Conservation (phyloP, 2,888 invertebrate species). For the Troides helena region DNA sequence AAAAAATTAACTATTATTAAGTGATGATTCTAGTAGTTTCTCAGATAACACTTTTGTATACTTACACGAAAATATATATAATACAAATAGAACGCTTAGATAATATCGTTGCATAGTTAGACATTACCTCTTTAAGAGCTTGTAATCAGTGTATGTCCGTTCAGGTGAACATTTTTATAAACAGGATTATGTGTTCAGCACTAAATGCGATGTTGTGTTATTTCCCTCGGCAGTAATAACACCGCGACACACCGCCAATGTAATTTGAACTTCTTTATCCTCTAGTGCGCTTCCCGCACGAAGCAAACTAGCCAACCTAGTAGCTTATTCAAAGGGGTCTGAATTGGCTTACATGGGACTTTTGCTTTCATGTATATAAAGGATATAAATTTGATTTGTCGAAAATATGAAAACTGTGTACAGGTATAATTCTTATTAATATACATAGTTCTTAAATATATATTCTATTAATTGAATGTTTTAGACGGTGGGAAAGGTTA, state of each 20-base stretch:
- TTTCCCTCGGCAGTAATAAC: conserved; percentile 72
- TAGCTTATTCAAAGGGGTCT: conserved; percentile 50
- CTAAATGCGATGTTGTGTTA: conserved; percentile 58
- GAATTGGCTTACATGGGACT: conserved; percentile 10
- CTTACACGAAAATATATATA: no score
- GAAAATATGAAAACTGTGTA: neutral
- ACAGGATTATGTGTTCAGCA: conserved; percentile 53
- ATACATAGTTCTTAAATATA: no score
- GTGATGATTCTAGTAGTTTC: no score
- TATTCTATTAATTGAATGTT: no score
- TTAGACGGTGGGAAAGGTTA: no score
- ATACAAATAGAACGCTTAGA: no score
- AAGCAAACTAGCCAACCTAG: conserved; percentile 31
- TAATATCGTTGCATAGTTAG: neutral
- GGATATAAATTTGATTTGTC: neutral
- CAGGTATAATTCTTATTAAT: neutral
- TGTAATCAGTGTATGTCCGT: conserved; percentile 7
- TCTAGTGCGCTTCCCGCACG: conserved; percentile 42
- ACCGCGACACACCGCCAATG: conserved; percentile 60
- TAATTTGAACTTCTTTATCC: conserved; percentile 51
- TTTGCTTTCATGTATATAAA: neutral
- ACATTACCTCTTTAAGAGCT: neutral
- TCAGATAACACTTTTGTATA: no score
- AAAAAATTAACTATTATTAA: no score
- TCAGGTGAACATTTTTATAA: conserved; percentile 36